Conservation (phyloP, 2,888 invertebrate genomes). For the Mythimna albipuncta region DNA sequence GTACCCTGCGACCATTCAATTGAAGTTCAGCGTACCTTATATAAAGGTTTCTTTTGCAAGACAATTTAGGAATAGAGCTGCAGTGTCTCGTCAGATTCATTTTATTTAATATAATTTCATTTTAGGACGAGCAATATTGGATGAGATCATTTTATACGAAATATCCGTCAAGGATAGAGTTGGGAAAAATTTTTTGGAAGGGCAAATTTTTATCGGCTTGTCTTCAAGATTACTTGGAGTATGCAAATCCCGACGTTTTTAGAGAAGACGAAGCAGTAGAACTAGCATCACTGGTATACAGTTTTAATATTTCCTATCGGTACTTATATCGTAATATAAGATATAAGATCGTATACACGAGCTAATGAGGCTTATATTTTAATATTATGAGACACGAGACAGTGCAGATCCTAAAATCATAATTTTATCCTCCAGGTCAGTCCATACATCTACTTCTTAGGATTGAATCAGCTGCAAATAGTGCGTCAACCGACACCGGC, state of each 20-base stretch:
- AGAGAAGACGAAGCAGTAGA: conserved; percentile 83
- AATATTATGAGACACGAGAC: not conserved
- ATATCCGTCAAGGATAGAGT: conserved; percentile 79
- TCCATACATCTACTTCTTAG: conserved; percentile 88
- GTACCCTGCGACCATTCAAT: conserved; percentile 90
- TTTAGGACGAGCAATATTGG: conserved; percentile 92
- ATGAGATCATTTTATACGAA: conserved; percentile 86
- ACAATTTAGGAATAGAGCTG: not conserved
- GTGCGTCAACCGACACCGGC: conserved; percentile 87
- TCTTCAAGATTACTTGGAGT: conserved; percentile 86
- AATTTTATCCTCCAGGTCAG: conserved; percentile 75
- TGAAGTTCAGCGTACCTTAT: conserved; percentile 89
- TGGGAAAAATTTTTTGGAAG: conserved; percentile 91
- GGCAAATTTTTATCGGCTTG: conserved; percentile 88
- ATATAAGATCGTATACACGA: too few relatives aligned
- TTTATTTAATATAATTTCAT: conserved; percentile 47
- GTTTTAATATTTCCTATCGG: not conserved
- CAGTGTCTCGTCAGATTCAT: not conserved
- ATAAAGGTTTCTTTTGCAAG: conserved; percentile 80
- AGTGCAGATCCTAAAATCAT: not conserved
- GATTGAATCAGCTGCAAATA: conserved; percentile 88
- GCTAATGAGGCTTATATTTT: too few relatives aligned
- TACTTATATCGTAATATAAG: not conserved
- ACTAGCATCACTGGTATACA: conserved; percentile 79
- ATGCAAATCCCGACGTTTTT: conserved; percentile 84